Percentiles rank a stretch among this genome's conserved stretches.
Conservation (phyloP, 2,113 vertebrate genomes). For the Ovis aries region ARS-UI_Ramb_v3.0 NC_056061.1:57532001-57532500, state of each 20-base stretch:
- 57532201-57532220: background rate
- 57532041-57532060: background rate
- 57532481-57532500: conserved; percentile 41
- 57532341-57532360: background rate
- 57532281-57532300: background rate
- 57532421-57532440: conserved; percentile 52
- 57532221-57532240: background rate
- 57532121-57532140: background rate
- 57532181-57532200: background rate
- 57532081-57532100: background rate
- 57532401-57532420: background rate
- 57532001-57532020: background rate
- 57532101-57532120: background rate
- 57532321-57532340: background rate
- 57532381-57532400: conserved; percentile 41
- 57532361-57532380: conserved; percentile 25
- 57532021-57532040: background rate
- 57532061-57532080: background rate
- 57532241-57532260: background rate
- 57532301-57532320: background rate
- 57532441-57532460: conserved; percentile 15
- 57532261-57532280: background rate
- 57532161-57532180: background rate
- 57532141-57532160: background rate
- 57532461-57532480: conserved; percentile 63